phyloP scores from a whole-genome alignment of 1,140 invertebrate genomes.

The Caenorhabditis inopinata region DNA sequence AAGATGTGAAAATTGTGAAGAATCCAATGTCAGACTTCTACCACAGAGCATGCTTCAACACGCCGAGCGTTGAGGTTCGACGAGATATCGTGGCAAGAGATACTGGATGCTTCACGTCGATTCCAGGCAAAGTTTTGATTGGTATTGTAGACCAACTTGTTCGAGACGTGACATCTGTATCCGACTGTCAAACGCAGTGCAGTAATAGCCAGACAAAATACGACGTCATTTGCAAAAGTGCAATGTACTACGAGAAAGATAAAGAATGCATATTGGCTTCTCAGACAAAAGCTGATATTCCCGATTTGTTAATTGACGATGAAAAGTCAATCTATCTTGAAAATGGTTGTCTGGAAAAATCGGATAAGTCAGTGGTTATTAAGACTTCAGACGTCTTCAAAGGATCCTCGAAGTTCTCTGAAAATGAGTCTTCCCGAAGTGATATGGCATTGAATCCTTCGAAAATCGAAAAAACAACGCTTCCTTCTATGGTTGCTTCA shows the following conservation, averaged over 20 bases:
- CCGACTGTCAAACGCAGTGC: constrained; percentile 33
- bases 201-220: constrained; percentile 19
- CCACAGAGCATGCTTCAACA: not conserved
- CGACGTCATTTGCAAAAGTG: constrained; percentile 41
- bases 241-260: constrained; percentile 19
- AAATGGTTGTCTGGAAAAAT: constrained; percentile 38
- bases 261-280: constrained; percentile 49
- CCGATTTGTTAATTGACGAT: constrained; percentile 47
- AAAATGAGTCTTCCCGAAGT: constrained; percentile 4
- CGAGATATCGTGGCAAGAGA: not conserved
- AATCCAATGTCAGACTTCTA: constrained; percentile 33
- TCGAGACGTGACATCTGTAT: constrained; percentile 36
- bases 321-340: constrained; percentile 45
- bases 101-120: constrained; percentile 10
- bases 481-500: not conserved
- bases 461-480: constrained; percentile 5
- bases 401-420: constrained; percentile 16
- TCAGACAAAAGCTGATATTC: constrained; percentile 37
- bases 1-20: not conserved
- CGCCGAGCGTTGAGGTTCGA: not conserved
- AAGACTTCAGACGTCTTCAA: constrained; percentile 8
- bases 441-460: not conserved
- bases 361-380: not conserved
- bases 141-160: constrained; percentile 46
- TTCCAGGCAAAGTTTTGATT: constrained; percentile 38